Conservation (phyloP, 1,140 invertebrate species). For the Conus ventricosus region DNA sequence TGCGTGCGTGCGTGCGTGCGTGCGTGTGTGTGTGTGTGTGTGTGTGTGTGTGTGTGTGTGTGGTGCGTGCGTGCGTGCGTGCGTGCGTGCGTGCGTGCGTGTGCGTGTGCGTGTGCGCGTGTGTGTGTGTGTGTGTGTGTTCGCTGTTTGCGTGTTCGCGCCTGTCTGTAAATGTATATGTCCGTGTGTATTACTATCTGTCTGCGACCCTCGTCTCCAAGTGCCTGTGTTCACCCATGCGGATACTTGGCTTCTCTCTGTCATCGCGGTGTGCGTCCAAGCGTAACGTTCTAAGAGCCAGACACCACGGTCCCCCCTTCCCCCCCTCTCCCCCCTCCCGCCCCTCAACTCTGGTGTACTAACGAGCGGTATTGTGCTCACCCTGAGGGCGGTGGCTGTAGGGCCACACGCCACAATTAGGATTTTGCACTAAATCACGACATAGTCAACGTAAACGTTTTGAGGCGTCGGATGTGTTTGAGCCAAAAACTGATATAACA, state of each 20-base stretch:
- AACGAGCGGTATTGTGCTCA: no score
- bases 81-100: not conserved
- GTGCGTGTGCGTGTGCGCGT: not conserved
- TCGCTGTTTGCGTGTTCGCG: not conserved
- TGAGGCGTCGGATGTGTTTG: no score
- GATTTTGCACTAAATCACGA: no score
- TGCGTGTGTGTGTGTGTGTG: not conserved
- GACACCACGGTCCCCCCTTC: no score
- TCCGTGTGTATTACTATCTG: not conserved
- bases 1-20: constrained; percentile 1
- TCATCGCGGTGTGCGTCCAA: not conserved
- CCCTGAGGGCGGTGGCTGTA: no score
- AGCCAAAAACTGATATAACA: no score
- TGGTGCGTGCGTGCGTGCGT: not conserved
- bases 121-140: constrained; percentile 2
- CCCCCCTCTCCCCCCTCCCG: no score
- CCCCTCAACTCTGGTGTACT: no score
- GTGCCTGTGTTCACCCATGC: not conserved
- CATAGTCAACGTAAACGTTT: no score
- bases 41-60: not conserved
- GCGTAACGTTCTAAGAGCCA: not conserved
- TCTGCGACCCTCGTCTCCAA: not conserved
- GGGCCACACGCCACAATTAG: no score
- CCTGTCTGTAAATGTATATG: not conserved
- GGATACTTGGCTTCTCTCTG: no score